Base-by-base conservation (phyloP, 2,113 vertebrate species). In the Corythaixoides concolor region DNA sequence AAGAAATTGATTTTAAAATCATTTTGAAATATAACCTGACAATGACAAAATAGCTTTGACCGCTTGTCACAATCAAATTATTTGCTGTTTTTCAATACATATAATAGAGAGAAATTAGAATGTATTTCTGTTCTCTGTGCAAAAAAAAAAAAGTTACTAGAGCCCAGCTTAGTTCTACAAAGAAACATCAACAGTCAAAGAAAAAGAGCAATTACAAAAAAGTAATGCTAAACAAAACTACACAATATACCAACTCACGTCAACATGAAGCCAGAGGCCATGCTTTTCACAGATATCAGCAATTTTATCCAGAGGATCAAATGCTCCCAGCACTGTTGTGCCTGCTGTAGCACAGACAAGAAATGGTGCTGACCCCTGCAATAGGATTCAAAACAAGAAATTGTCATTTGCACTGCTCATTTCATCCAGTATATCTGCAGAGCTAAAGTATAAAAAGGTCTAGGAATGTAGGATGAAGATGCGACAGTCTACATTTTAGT, bases 321-420 rank as follows among this genome's bases (percentile, higher is more conserved):
- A 99, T 18, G 98, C 98, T 87, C 98, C 98, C 87, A 99, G 82
- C 35, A 98, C 98, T 0, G 98, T 98, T 47, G 98, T 99, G n/a
- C 98, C 98, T 85, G 98, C 97, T 4, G 98, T 99, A 95, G 98
- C 98, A 84, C 98, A 98, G 78, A 99, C 98, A 49, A 99, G 98
- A 96, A 99, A 99, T 1, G 98, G 98, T 60, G 94, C 96, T 68
- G 98, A 98, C 33, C 98, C 98, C 98, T 99, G 98, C 58, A 82
- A 93, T 2, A 96, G 88, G 81, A 98, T 78, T 63, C 63, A 92
- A 91, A 69, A 82, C 41, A 97, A 76, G 95, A 84, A 72, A 74
- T 6, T 69, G 75, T 89, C 55, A 95, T 64, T 45, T 30, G 50
- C 33, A 47, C 26, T 43, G 27, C 43, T 85, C 50, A 45, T 69